A percentile compares a stretch with the other conserved stretches of the same genome.
phyloP scores from a whole-genome alignment of 2,888 invertebrate species.

The Machimus atricapillus region DNA sequence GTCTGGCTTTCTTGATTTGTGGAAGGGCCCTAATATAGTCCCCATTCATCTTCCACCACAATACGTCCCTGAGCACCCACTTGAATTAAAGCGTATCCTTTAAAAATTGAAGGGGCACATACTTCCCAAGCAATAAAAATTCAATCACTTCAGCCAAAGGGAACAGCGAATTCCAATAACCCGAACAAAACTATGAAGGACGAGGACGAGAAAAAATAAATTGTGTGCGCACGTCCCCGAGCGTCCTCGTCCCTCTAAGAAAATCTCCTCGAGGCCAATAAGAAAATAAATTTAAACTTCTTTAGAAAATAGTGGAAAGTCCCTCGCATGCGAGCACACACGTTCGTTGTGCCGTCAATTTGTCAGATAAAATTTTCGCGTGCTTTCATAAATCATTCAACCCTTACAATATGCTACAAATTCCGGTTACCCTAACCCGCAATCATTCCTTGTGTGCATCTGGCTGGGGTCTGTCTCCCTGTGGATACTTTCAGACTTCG shows the following conservation, averaged over 20 bases:
- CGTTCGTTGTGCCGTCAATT: slow-evolving; percentile 18
- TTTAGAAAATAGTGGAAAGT: not conserved
- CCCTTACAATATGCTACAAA: slow-evolving; percentile 24
- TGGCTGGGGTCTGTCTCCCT: not conserved
- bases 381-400: slow-evolving; percentile 25
- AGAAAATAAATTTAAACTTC: not conserved
- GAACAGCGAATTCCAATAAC: not conserved
- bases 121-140: not conserved
- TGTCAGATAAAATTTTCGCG: slow-evolving; percentile 33
- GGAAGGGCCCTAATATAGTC: not conserved
- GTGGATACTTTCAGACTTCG: not conserved
- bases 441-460: slow-evolving; percentile 6
- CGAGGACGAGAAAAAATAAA: not conserved
- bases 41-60: not conserved
- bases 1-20: not conserved
- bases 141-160: not conserved
- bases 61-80: not conserved
- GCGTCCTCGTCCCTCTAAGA: not conserved
- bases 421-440: not conserved
- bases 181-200: not conserved
- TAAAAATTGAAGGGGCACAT: not conserved
- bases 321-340: not conserved
- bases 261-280: not conserved
- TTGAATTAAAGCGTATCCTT: not conserved
- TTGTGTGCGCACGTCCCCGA: not conserved